phyloP scores from a whole-genome alignment of 2,113 vertebrate genomes.

The Chionodraco myersi region DNA sequence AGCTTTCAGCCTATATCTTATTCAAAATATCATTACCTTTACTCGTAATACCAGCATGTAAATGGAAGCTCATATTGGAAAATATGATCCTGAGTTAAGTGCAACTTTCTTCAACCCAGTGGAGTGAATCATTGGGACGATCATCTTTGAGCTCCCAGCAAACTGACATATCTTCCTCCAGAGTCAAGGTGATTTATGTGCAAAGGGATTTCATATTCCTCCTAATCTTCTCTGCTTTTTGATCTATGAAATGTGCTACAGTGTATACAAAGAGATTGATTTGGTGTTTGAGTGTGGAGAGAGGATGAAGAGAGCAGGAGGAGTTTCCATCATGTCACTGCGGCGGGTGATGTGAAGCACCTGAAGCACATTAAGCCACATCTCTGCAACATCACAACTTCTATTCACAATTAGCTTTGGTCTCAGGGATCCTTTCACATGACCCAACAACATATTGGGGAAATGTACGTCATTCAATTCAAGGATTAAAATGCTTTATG shows the following conservation, averaged over 20 bases:
- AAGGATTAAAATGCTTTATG: no score
- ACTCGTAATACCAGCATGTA: neutral
- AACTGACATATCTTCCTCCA: conserved; percentile 19
- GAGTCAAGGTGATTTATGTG: conserved; percentile 43
- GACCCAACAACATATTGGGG: neutral
- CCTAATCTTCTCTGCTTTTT: conserved; percentile 46
- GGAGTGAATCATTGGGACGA: conserved; percentile 33
- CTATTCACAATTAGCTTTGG: neutral
- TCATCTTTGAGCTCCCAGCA: conserved; percentile 20
- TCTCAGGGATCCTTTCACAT: neutral
- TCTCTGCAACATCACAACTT: neutral
- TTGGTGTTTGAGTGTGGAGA: conserved; percentile 13
- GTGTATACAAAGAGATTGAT: conserved; percentile 37
- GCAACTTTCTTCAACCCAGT: conserved; percentile 19
- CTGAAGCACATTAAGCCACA: no score
- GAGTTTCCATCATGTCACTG: neutral
- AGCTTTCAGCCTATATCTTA: neutral
- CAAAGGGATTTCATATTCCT: conserved; percentile 42
- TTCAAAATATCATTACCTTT: neutral
- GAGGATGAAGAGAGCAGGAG: conserved; percentile 14
- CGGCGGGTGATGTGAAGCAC: neutral
- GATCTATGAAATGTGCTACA: conserved; percentile 27
- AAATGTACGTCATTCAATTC: neutral
- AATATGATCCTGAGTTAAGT: neutral
- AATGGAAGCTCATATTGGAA: neutral